Conservation (phyloP, 2,113 vertebrate species). For the Syngnathus typhle region DNA sequence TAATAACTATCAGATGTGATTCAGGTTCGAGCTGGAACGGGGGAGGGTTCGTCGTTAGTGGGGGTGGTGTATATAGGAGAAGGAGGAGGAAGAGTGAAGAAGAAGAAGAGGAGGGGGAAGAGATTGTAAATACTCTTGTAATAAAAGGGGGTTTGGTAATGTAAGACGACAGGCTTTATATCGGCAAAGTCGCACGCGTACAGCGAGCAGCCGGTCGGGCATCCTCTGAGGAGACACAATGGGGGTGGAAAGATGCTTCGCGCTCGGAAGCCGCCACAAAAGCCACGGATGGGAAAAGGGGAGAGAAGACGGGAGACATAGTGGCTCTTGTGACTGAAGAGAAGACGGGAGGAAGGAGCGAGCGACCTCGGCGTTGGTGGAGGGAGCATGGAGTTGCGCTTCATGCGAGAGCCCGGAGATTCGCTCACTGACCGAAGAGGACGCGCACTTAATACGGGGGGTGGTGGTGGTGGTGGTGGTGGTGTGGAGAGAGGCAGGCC, state of each 20-base stretch:
- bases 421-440: slow-evolving; percentile 55
- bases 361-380: neutral
- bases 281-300: slow-evolving; percentile 2
- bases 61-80: slow-evolving; percentile 29
- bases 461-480: slow-evolving; percentile 10
- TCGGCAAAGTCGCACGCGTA: slow-evolving; percentile 34
- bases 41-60: slow-evolving; percentile 33
- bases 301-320: neutral
- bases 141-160: slow-evolving; percentile 69
- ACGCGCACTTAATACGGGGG: slow-evolving; percentile 57
- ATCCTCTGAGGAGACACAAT: slow-evolving; percentile 8
- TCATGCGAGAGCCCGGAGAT: slow-evolving; percentile 40
- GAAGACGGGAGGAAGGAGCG: neutral
- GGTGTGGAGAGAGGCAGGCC: slow-evolving; percentile 31
- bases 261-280: slow-evolving; percentile 1
- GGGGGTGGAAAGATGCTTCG: neutral
- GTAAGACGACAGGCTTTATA: slow-evolving; percentile 67
- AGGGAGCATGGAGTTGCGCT: slow-evolving; percentile 9
- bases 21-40: slow-evolving; percentile 62
- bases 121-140: slow-evolving; percentile 65
- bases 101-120: slow-evolving; percentile 46
- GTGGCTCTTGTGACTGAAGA: too few species aligned
- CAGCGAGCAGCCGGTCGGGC: slow-evolving; percentile 3
- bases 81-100: slow-evolving; percentile 44
- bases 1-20: slow-evolving; percentile 76